phyloP scores from a whole-genome alignment of 2,113 vertebrate species.

The Myrmecobius fasciatus region DNA sequence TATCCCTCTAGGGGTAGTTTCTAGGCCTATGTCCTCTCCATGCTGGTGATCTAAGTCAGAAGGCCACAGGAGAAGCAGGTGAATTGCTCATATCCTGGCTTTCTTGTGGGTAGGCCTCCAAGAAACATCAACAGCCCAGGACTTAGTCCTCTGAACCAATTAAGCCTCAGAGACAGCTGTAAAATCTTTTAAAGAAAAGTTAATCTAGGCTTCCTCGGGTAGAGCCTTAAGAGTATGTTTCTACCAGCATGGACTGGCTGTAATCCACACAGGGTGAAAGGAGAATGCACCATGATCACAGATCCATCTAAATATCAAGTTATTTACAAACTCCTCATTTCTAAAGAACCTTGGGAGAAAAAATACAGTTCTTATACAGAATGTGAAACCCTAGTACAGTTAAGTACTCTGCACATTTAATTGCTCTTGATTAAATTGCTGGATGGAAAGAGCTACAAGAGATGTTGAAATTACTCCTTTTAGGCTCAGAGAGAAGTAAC shows the following conservation, averaged over 20 bases:
- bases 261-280: neutral
- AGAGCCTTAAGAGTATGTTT: neutral
- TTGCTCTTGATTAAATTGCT: neutral
- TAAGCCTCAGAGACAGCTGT: neutral
- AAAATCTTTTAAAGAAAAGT: neutral
- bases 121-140: neutral
- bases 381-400: neutral
- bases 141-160: neutral
- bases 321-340: neutral
- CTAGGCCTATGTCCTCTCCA: neutral
- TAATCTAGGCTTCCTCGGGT: neutral
- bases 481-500: neutral
- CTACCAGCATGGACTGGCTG: neutral
- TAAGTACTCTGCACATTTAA: neutral
- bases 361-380: neutral
- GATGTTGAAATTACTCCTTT: neutral
- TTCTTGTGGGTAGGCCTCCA: neutral
- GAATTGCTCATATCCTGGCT: neutral
- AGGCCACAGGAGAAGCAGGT: neutral
- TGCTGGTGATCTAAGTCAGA: neutral
- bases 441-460: neutral
- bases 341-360: slow-evolving; percentile 15
- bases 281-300: neutral
- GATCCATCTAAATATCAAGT: neutral
- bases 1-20: neutral